Base-by-base conservation (phyloP, 1,140 invertebrate genomes). In the Sogatella furcifera region DNA sequence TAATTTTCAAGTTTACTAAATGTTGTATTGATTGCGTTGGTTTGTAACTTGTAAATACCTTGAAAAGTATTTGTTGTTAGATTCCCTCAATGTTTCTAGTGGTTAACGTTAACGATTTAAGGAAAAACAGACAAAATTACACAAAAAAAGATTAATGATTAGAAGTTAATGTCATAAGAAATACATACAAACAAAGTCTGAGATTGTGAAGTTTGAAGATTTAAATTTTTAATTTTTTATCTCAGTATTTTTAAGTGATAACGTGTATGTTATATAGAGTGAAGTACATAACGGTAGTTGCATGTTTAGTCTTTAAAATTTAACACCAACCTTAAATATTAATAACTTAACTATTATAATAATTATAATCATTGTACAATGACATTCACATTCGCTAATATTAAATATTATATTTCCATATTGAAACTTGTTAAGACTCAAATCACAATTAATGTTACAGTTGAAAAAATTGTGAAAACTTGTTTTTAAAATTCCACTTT, bases 161-260 rank as follows among this genome's bases (percentile, higher is more conserved):
- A 49, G 52, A 41, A 15, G 46, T 43, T 53, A 34, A 60, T 38
- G 38, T 42, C 49, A 59, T 58, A 42, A 60, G 60, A 57, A 58
- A 57, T 62, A 64, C 53, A 61, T 59, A 57, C 43, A 58, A 53
- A 64, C 59, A 64, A n/a, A 62, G 60, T 60, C 60, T 62, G 60
- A 64, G 60, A 64, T 64, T 64, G 63, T 64, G 63, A 64, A 64
- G 61, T 64, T 64, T 64, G 55, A 64, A 62, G 58, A 56, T 62
- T 57, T 52, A 44, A 64, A 53, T 57, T 60, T 62, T 64, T 62
- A 64, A 62, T 64, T 62, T 62, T 62, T 60, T 64, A 64, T 61
- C 46, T 60, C 28, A 38, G 41, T 46, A 53, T 53, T 31, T 61
- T 59, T 57, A 57, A 54, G 59, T 44, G 41, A 15, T 31, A 22